Conservation (phyloP, 2,888 invertebrate species). For the Drosophila stalkeri region DNA sequence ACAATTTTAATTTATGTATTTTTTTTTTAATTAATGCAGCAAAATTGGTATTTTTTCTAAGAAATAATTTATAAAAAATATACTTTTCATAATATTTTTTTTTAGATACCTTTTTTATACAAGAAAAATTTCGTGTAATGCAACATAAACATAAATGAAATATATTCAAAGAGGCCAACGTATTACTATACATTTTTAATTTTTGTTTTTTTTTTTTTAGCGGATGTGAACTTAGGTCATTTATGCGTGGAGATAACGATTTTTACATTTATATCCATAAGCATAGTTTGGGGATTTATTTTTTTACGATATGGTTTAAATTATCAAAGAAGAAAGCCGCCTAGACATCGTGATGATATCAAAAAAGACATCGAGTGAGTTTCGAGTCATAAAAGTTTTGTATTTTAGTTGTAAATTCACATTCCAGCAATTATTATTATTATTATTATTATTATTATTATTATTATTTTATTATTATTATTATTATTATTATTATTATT, state of each 20-base stretch:
- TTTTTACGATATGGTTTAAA: conserved; percentile 6
- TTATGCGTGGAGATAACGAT: neutral
- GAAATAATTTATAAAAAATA: no score
- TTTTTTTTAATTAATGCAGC: no score
- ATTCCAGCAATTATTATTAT: neutral
- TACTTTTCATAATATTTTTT: no score
- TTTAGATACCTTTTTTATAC: no score
- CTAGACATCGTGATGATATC: neutral
- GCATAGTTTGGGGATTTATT: conserved; percentile 22
- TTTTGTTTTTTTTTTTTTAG: neutral
- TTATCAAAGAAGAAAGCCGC: neutral
- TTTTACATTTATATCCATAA: neutral
- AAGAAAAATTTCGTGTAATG: no score
- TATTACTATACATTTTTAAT: neutral
- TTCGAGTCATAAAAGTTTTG: no score
- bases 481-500: neutral
- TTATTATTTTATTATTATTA: neutral
- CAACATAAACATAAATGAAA: no score
- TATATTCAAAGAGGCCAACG: no score
- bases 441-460: neutral
- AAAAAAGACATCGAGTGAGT: conserved; percentile 39
- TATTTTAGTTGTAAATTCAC: no score
- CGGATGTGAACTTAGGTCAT: neutral
- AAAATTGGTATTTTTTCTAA: no score
- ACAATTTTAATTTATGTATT: no score